Conservation (phyloP, 2,888 invertebrate species). For the Drosophila mulleri region DNA sequence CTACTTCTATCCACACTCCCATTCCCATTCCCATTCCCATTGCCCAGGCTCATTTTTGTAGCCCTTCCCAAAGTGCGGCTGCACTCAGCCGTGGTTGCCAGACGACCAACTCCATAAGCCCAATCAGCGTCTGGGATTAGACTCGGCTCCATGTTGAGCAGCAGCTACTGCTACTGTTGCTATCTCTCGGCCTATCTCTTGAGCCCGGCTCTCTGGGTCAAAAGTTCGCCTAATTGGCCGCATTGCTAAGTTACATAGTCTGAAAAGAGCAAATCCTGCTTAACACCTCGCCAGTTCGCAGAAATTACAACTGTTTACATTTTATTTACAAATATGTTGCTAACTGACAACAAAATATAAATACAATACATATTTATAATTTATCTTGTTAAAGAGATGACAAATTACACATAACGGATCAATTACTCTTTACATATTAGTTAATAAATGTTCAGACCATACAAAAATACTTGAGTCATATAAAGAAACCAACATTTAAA, state of each 20-base stretch:
- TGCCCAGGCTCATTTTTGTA: not conserved
- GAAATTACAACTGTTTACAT: not conserved
- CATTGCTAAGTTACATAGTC: constrained; percentile 15
- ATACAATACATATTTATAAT: too few species aligned
- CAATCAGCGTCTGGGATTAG: constrained; percentile 61
- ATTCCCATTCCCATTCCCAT: not conserved
- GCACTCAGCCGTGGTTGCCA: constrained; percentile 42
- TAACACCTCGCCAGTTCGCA: not conserved
- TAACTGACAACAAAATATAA: not conserved
- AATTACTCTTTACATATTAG: too few species aligned
- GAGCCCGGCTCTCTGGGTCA: constrained; percentile 10
- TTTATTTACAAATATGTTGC: not conserved
- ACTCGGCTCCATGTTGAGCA: constrained; percentile 42
- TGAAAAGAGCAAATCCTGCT: constrained; percentile 1
- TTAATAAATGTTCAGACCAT: too few species aligned
- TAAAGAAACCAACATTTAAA: too few species aligned
- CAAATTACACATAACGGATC: too few species aligned
- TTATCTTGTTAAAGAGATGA: too few species aligned
- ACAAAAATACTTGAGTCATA: too few species aligned
- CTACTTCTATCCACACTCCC: not conserved
- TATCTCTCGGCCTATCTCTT: not conserved
- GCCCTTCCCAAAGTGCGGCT: constrained; percentile 11
- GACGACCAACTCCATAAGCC: constrained; percentile 25
- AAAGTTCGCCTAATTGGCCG: constrained; percentile 41
- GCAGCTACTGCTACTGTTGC: constrained; percentile 39